Base-by-base conservation (phyloP, 2,888 invertebrate genomes). In the Melieria omissa region DNA sequence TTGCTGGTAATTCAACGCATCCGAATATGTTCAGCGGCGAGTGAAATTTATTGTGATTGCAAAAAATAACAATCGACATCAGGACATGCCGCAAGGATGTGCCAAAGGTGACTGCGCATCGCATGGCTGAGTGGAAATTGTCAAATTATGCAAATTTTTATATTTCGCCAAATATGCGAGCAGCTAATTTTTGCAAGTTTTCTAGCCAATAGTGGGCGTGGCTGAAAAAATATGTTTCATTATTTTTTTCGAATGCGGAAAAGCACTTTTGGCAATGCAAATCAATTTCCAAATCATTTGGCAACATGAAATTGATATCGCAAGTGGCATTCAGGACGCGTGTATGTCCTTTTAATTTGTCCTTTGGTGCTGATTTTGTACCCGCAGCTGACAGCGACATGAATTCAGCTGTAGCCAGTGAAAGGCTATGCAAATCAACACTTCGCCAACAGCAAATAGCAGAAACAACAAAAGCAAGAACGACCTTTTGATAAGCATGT, bases 221-320 rank as follows among this genome's bases (percentile, higher is more conserved):
- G 16, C 5, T 63, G 12, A 12, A 63, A 45, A 7, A 63, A 46
- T 14, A 47, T 47, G 16, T 63, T 63, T 63, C 47, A 46, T 47
- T 5, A 14, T 63, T 8, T 63, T 41, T 61, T 63, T n/a, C 6
- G 14, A n/a, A 6, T 52, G 14, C 6, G 52, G 12, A 14, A 45
- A 65, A 71, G 68, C 74, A 75, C 73, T 65, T 79, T 81, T 81
- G 80, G 82, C 83, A 80, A 82, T 82, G 80, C 78, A 80, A 16
- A 60, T 54, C n/a, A 14, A 68, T 64, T 45, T n/a, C 14, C 10
- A 29, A 29, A 29, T 29, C 29, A 29, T 29, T 29, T 1, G 29
- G 4, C 47, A 45, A 45, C 3, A 14, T 45, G 14, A 14, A 46
- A 47, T 62, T 45, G n/a, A 45, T 62, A 45, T n/a, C 29, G n/a